Conservation (phyloP, 2,113 vertebrate species). For the Tenebrosternarchus preto region DNA sequence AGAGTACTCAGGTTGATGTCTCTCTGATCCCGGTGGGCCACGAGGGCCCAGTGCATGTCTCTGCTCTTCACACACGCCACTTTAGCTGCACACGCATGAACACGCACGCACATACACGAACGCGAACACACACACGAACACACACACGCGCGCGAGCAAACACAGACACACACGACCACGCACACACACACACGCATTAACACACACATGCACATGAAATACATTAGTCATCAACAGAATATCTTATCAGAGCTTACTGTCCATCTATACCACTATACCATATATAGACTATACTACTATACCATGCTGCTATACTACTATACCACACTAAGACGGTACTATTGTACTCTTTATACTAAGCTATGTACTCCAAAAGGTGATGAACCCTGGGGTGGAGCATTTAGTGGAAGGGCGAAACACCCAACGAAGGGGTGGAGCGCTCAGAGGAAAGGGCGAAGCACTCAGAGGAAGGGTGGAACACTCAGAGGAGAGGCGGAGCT, state of each 20-base stretch:
- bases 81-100: constrained; percentile 79
- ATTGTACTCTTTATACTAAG: neutral
- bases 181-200: no score
- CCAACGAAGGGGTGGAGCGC: no score
- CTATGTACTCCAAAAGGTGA: neutral
- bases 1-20: constrained; percentile 97
- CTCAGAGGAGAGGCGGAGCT: no score
- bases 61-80: constrained; percentile 98
- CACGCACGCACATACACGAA: constrained; percentile 48
- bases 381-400: no score
- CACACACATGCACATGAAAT: constrained; percentile 17
- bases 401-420: no score
- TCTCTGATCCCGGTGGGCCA: constrained; percentile 96
- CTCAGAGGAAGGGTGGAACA: no score
- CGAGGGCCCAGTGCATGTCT: constrained; percentile 99
- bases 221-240: neutral
- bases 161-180: constrained; percentile 26
- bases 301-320: no score
- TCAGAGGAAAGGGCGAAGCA: no score
- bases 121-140: constrained; percentile 26
- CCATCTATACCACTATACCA: no score
- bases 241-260: neutral
- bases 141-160: no score
- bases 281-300: no score
- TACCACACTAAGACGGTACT: no score